Evolutionary conservation across 2,888 invertebrate species (phyloP), one percentile per base, ranked within the genome.

Genomic region (Nephrotoma appendiculata): DNA sequence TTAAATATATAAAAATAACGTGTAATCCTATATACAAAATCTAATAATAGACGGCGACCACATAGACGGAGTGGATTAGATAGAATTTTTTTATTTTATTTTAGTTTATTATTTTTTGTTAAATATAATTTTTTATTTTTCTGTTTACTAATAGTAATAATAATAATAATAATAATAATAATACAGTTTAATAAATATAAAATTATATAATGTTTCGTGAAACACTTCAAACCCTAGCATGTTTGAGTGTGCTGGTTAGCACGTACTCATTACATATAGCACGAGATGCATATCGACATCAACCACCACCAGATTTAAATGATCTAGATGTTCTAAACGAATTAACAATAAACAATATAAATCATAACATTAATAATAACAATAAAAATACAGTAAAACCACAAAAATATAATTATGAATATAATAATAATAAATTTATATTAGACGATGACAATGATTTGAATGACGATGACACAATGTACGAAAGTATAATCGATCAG

Each of bases 211-310:
- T 88, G 88, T 87, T 88, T 86, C 88, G 88, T 85, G 88, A 88
- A 88, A 87, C 86, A 45, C 19, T 88, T n/a, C 87, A 88, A 85
- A 87, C 87, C 11, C 86, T 88, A 87, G 87, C 87, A 87, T 88
- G 87, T 86, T 84, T 88, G 44, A 87, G 87, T 87, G 87, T 88
- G 86, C 86, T 88, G 41, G 86, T 87, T 31, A 86, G 86, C 83
- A 87, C 87, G 57, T 86, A 87, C 41, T 88, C 88, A 85, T 83
- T 88, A 86, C 88, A 88, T 86, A 88, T 88, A 87, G 86, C 87
- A 84, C 71, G 87, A 86, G 87, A 88, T 83, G 85, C 88, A 86
- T 87, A 87, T 86, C 87, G 87, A 41, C 87, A 87, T 31, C 88
- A 87, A 48, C 84, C 84, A 42, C 88, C 87, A 48, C 84, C 41